Evolutionary conservation across 2,113 vertebrate genomes (phyloP), one percentile per base, ranked within the genome.

Genomic region (Thunnus maccoyii): DNA sequence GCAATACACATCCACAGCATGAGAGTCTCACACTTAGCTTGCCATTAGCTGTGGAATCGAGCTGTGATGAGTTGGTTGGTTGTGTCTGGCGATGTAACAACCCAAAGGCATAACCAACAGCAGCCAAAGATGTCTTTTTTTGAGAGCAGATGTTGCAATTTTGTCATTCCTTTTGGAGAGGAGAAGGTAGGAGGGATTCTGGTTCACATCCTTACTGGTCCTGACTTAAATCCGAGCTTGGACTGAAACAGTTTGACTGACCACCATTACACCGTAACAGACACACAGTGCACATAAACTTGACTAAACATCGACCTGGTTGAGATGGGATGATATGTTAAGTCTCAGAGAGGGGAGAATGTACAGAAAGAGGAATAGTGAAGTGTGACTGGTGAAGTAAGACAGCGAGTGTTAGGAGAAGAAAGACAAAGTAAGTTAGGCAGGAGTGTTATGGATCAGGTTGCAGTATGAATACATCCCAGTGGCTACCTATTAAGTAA

Each of bases 1-100:
- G 93, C 93, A 94, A 94, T 94, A 94, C 80, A 87, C 86, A 89
- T 84, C 77, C 89, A 73, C 89, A 86, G 88, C 91, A 79, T 68
- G 85, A 47, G 41, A 82, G 63, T 82, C 16, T 79, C 81, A 80
- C 71, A 73, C 63, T 78, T 77, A 69, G 76, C 84, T 86, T 71
- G 70, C 88, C 84, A 52, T 82, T 74, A 83, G 81, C 87, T 89
- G 89, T 92, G 92, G 88, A 93, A 77, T 56, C 4, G 69, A 90
- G 89, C 91, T 88, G 90, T 91, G 91, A 89, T 15, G 54, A 84
- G 77, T 76, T 41, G 44, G 82, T 69, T 47, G 82, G 84, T 81
- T 27, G 68, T 67, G 76, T 80, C 78, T 30, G 52, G 73, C 65
- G 62, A 82, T 41, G 67, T 41, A 61, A 78, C 36, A 61, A 83